Conservation (phyloP, 2,113 vertebrate genomes). For the Struthio camelus region DNA sequence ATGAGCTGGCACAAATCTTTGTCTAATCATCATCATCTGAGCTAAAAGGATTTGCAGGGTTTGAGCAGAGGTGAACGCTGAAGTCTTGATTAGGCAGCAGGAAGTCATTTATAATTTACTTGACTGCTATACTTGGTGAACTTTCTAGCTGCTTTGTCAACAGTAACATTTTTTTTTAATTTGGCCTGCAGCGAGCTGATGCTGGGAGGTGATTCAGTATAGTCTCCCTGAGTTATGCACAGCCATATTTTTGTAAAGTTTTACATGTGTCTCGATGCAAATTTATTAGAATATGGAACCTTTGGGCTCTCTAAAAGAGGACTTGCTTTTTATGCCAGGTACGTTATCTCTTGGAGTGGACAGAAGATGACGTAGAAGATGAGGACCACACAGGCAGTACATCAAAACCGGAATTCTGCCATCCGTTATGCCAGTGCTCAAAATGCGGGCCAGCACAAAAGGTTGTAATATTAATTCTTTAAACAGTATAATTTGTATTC, state of each 20-base stretch:
- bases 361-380: conserved; percentile 86
- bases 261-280: neutral
- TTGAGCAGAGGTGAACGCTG: neutral
- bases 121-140: neutral
- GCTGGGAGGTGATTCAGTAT: neutral
- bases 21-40: neutral
- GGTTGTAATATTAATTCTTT: conserved; percentile 72
- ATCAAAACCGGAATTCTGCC: conserved; percentile 81
- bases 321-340: conserved; percentile 78
- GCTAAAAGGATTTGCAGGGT: neutral
- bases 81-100: neutral
- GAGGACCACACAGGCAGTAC: conserved; percentile 58
- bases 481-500: neutral
- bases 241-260: neutral
- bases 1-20: neutral
- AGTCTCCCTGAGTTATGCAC: neutral
- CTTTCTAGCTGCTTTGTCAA: neutral
- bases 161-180: neutral
- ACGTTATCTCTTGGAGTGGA: conserved; percentile 94
- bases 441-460: conserved; percentile 89
- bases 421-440: conserved; percentile 93
- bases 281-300: neutral
- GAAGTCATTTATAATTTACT: conserved; percentile 1
- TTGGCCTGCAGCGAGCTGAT: neutral
- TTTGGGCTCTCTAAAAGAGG: neutral